Evolutionary conservation across 2,888 invertebrate species (phyloP).

Genomic region (Drosophila monieri): DNA sequence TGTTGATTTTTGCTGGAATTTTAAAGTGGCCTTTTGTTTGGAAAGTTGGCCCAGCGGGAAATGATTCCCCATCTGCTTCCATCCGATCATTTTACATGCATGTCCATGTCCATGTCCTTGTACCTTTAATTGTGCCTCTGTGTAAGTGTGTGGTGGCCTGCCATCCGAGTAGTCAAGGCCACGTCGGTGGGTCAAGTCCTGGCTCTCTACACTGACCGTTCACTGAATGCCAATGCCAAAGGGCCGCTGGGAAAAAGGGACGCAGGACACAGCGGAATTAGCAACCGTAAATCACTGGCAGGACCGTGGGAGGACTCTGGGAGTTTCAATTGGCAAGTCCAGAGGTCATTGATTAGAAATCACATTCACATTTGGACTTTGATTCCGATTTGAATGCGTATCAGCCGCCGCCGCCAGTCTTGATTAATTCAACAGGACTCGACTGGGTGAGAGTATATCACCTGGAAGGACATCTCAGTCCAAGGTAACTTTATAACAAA

Average conservation of each 20-base stretch:
- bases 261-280: conserved; percentile 20
- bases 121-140: conserved; percentile 1
- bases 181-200: neutral
- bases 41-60: conserved; percentile 3
- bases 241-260: neutral
- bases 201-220: neutral
- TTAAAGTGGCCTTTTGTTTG: neutral
- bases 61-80: neutral
- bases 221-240: conserved; percentile 32
- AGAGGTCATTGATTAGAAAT: conserved; percentile 26
- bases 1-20: neutral
- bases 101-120: neutral
- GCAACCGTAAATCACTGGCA: conserved; percentile 40
- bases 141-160: neutral
- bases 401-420: neutral
- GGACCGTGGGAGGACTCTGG: neutral
- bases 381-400: conserved; percentile 40
- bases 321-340: neutral
- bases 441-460: neutral
- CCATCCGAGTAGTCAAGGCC: conserved; percentile 7
- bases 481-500: conserved; percentile 58
- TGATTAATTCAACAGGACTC: neutral
- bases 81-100: conserved; percentile 22
- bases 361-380: conserved; percentile 14
- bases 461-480: too few species aligned